Base-by-base conservation (phyloP, 2,888 invertebrate species). In the Dione vanillae region DNA sequence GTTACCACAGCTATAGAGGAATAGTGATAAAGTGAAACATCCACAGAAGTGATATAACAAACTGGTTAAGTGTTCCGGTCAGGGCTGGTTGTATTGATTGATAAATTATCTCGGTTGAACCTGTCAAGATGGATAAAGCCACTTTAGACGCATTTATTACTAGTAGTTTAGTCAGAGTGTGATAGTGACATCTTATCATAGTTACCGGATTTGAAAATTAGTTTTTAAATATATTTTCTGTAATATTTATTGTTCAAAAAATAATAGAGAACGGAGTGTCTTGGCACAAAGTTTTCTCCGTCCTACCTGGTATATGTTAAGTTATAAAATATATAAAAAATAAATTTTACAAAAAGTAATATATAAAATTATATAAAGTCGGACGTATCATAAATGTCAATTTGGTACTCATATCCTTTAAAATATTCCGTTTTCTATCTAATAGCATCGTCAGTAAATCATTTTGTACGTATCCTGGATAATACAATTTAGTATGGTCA, bases 61-160 rank as follows among this genome's bases (percentile, higher is more conserved):
- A 56, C 56, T 19, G 56, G 56, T 56, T 16, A 37, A 56, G 37
- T 10, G 56, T 56, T 56, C 56, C 56, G 37, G 59, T 43, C 41
- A 20, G 14, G 27, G 20, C 40, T 41, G 41, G 20, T 41, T 59
- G 41, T 59, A 59, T 40, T 59, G 16, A 54, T 37, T 54, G 58
- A 59, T 41, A 59, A 41, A 59, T 59, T 59, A 59, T 41, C 58
- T 59, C 58, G 41, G 40, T 41, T 59, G 3, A 59, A 59, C 41
- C 43, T 59, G 43, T 59, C 59, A 43, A 9, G 20, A 59, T 6
- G n/a, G 20, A 59, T 59, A 41, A 59, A 59, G n/a, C n/a, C 1
- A 27, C 43, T 43, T 43, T 59, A 6, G 59, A n/a, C 41, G 56
- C 56, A 56, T 56, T 56, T 40, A 40, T 56, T 56, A 56, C 56